These are phyloP conservation scores for Echinops telfairi DNA, from an alignment of 2,113 vertebrate species.

Conservation along the genomic window DNA sequence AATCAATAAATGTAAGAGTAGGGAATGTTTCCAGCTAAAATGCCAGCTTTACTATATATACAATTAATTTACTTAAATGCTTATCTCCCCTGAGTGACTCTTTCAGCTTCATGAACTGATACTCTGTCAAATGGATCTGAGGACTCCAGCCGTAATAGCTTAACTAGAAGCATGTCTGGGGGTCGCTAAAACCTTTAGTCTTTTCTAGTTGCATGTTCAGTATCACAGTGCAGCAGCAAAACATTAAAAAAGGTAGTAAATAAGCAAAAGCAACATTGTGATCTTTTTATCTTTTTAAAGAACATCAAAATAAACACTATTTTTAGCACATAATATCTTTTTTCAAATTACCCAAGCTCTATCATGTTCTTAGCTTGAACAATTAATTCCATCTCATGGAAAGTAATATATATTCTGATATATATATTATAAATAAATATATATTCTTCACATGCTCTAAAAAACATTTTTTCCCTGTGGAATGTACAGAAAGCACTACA, in stretches of 20 bases:
- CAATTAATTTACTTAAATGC: no score
- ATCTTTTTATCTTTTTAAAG: background rate
- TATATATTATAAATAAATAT: no score
- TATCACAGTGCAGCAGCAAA: background rate
- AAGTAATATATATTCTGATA: no score
- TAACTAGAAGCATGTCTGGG: background rate
- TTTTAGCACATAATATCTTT: background rate
- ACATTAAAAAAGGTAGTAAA: no score
- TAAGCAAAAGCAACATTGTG: no score
- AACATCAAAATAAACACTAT: slow-evolving; percentile 7
- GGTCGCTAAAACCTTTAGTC: background rate
- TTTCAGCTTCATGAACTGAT: background rate
- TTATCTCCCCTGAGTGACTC: no score
- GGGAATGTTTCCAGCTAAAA: no score
- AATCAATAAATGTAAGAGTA: no score
- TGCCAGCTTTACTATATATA: no score
- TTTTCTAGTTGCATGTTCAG: background rate
- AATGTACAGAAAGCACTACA: background rate
- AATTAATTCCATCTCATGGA: background rate
- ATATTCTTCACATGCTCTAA: slow-evolving; percentile 17
- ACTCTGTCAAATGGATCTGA: background rate
- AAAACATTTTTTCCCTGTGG: background rate
- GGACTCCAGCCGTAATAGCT: background rate
- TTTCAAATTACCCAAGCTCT: slow-evolving; percentile 9
- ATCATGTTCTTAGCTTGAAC: background rate